Conservation (phyloP, 2,113 vertebrate genomes). For the Phainopepla nitens region DNA sequence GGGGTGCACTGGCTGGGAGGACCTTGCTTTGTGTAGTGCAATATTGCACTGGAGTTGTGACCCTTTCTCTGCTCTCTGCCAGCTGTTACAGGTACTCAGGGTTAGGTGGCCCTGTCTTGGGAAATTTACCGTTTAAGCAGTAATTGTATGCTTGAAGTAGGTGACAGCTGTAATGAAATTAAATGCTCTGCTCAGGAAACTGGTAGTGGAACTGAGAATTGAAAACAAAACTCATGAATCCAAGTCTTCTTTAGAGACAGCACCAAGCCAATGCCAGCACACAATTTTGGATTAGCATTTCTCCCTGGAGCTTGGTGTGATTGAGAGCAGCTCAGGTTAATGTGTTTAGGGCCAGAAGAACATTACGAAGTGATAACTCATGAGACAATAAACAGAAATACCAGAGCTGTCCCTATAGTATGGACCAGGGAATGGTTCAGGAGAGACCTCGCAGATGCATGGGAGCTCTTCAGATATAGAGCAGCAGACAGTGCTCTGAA, state of each 20-base stretch:
- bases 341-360: background rate
- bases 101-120: background rate
- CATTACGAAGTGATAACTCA: background rate
- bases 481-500: background rate
- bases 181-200: background rate
- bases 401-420: background rate
- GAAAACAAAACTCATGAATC: background rate
- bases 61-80: background rate
- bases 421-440: background rate
- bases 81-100: background rate
- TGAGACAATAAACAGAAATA: background rate
- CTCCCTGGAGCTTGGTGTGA: background rate
- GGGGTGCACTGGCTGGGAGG: background rate
- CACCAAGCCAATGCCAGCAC: background rate
- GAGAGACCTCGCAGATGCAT: background rate
- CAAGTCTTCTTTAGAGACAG: background rate
- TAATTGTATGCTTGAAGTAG: background rate
- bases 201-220: background rate
- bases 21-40: background rate
- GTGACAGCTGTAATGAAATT: background rate
- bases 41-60: rapidly evolving
- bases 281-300: background rate
- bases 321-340: background rate
- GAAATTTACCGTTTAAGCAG: background rate
- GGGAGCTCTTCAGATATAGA: background rate